These are phyloP conservation scores for Hemistola chrysoprasaria DNA, from an alignment of 2,888 invertebrate genomes.

Conservation along the genomic window DNA sequence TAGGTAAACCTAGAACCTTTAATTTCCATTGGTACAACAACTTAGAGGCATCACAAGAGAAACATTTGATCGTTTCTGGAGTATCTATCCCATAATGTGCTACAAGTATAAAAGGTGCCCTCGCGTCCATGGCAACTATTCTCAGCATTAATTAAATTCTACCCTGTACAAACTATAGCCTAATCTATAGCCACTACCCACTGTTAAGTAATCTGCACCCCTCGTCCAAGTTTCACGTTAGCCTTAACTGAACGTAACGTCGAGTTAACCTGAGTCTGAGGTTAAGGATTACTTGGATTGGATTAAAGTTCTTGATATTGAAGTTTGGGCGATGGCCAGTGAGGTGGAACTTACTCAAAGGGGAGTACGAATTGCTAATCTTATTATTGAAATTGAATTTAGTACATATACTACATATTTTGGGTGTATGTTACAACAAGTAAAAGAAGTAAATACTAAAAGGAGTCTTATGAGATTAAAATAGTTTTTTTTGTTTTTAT, in stretches of 20 bases:
- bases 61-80: too few relatives aligned
- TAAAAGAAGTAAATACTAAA: too few relatives aligned
- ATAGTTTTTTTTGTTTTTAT: too few relatives aligned
- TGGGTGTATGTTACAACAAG: conserved; percentile 7
- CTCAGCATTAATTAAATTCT: conserved; percentile 57
- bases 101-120: conserved; percentile 33
- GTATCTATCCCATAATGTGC: too few relatives aligned
- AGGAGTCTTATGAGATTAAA: too few relatives aligned
- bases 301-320: conserved; percentile 19
- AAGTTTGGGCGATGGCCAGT: conserved; percentile 7
- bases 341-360: conserved; percentile 3
- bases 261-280: conserved; percentile 43
- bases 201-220: conserved; percentile 20
- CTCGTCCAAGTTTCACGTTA: conserved; percentile 29
- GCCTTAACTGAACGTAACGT: too few relatives aligned
- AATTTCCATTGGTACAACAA: too few relatives aligned
- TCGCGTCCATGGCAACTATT: conserved; percentile 42
- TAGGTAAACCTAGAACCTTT: too few relatives aligned
- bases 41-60: too few relatives aligned
- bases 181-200: conserved; percentile 7
- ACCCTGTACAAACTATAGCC: conserved; percentile 15
- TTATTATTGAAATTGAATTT: too few relatives aligned
- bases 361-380: neutral
- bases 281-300: conserved; percentile 26
- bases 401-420: neutral